phyloP scores from a whole-genome alignment of 2,113 vertebrate genomes.

The Dascyllus trimaculatus region DNA sequence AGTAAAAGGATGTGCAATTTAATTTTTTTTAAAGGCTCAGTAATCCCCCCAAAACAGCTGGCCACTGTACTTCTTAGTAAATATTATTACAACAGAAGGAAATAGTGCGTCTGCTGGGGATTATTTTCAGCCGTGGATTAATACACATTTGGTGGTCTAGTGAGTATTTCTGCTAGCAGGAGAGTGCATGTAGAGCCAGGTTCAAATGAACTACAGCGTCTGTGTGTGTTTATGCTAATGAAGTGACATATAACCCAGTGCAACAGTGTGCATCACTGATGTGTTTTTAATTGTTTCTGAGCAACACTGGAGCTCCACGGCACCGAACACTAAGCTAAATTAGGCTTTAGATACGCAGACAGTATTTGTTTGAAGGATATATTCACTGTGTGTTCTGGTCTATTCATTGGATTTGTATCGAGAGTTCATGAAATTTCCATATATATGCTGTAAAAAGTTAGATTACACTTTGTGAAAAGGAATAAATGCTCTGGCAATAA shows the following conservation, averaged over 20 bases:
- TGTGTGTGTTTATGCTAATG: neutral
- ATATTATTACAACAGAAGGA: constrained; percentile 2
- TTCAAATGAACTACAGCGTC: neutral
- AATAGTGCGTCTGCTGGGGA: constrained; percentile 7
- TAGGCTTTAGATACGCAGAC: too few relatives aligned
- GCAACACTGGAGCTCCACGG: too few relatives aligned
- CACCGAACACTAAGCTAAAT: too few relatives aligned
- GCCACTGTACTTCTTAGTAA: constrained; percentile 6
- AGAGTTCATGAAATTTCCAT: too few relatives aligned
- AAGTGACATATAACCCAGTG: neutral
- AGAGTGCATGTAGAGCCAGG: neutral
- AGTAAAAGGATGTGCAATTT: neutral
- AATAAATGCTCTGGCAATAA: too few relatives aligned
- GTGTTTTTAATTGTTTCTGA: neutral
- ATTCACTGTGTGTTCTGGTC: too few relatives aligned
- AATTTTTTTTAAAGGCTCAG: constrained; percentile 13
- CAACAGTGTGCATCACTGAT: neutral
- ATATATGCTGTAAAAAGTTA: too few relatives aligned
- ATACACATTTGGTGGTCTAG: constrained; percentile 7
- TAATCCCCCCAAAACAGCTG: constrained; percentile 13
- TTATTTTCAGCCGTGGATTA: constrained; percentile 37
- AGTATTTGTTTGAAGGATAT: too few relatives aligned
- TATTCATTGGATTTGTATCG: too few relatives aligned
- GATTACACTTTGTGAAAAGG: too few relatives aligned
- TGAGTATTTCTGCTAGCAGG: neutral